Conservation (phyloP, 2,113 vertebrate species). For the Crotalus viridis region DNA sequence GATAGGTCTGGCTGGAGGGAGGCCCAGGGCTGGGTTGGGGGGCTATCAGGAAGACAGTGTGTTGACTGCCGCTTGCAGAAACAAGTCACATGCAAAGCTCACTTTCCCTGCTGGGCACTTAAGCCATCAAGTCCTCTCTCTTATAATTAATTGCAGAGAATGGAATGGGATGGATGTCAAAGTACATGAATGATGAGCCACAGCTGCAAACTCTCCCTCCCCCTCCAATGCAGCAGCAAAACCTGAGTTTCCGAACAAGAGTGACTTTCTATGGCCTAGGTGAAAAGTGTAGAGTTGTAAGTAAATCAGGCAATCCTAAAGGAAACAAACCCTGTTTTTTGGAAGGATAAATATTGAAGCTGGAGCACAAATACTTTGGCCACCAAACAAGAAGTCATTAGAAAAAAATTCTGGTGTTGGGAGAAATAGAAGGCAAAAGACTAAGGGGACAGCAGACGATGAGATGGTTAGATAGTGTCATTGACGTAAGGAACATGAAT, state of each 20-base stretch:
- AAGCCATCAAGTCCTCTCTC: not conserved
- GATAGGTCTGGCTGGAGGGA: constrained; percentile 8
- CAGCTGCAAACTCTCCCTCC: not conserved
- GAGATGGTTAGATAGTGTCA: not conserved
- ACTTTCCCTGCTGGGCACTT: not conserved
- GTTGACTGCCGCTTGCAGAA: not conserved
- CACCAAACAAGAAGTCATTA: not conserved
- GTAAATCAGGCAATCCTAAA: not conserved
- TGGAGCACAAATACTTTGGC: not conserved
- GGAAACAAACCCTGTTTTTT: not conserved
- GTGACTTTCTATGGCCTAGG: not conserved
- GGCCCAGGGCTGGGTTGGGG: not conserved
- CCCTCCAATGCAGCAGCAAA: not conserved
- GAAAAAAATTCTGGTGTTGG: not conserved
- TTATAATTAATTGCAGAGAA: not conserved
- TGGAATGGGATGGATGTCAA: too few relatives aligned
- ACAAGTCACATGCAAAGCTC: not conserved
- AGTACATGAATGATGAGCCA: not conserved
- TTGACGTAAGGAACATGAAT: not conserved
- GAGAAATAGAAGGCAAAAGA: not conserved
- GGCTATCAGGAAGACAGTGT: fast-evolving
- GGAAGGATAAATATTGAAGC: not conserved
- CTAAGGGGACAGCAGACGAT: not conserved
- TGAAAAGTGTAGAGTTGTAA: not conserved
- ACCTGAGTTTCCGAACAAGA: not conserved